Evolutionary conservation across 1,140 invertebrate genomes (phyloP).

Genomic region (Arctopsyche grandis): DNA sequence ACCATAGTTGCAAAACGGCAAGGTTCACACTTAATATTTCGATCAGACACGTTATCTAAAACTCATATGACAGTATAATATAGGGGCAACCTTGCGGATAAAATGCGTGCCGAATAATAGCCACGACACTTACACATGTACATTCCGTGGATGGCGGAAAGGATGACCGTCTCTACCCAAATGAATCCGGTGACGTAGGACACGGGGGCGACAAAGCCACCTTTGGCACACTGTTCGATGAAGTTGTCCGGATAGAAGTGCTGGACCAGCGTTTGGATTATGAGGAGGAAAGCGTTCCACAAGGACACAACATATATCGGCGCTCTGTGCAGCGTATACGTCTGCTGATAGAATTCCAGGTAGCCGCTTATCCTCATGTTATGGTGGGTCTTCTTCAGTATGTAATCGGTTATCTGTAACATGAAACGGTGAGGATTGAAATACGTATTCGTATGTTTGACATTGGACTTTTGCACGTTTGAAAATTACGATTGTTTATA

Average conservation of each 20-base stretch:
- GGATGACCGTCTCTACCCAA: conserved; percentile 45
- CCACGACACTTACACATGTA: conserved; percentile 47
- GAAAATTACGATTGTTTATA: too few species aligned
- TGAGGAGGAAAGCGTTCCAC: conserved; percentile 70
- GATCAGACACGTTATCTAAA: too few species aligned
- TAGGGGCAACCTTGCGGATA: too few species aligned
- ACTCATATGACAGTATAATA: too few species aligned
- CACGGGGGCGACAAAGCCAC: conserved; percentile 48
- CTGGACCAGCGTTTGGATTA: conserved; percentile 71
- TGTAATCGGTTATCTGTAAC: conserved; percentile 67
- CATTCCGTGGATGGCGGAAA: conserved; percentile 44
- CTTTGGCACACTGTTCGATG: conserved; percentile 67
- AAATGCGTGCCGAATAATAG: too few species aligned
- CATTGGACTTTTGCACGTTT: too few species aligned
- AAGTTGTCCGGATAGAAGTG: conserved; percentile 72
- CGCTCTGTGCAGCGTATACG: conserved; percentile 68
- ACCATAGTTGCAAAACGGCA: too few species aligned
- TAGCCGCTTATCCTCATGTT: conserved; percentile 71
- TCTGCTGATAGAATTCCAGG: conserved; percentile 74
- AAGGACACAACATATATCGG: conserved; percentile 73
- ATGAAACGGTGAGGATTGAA: conserved; percentile 1
- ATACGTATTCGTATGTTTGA: not conserved
- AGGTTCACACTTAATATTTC: too few species aligned
- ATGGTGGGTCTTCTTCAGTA: conserved; percentile 69
- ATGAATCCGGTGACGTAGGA: conserved; percentile 50